These are phyloP conservation scores for Leptopilina drosophilae DNA, from an alignment of 2,888 invertebrate genomes.

Conservation along the genomic window DNA sequence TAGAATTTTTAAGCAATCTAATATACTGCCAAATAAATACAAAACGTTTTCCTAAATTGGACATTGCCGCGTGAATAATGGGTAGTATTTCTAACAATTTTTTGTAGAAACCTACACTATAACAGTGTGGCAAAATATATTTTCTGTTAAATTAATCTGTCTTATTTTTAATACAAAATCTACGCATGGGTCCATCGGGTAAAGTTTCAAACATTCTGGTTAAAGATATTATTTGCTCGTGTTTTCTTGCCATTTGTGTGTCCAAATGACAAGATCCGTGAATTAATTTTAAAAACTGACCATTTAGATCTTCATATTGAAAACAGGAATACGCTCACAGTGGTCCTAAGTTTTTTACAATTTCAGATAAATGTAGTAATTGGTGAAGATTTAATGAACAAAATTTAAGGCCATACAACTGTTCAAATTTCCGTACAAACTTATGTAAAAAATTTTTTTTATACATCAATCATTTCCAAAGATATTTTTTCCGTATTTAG, in stretches of 20 bases:
- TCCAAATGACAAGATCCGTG: conserved; percentile 52
- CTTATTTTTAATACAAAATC: conserved; percentile 48
- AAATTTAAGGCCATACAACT: conserved; percentile 46
- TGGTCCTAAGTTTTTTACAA: conserved; percentile 48
- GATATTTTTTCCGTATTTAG: conserved; percentile 43
- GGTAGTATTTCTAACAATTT: background rate
- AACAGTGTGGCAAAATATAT: conserved; percentile 42
- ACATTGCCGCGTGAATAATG: background rate
- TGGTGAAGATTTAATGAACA: conserved; percentile 53
- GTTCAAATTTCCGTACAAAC: conserved; percentile 51
- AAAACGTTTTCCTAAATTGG: too few species aligned
- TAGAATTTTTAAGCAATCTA: background rate
- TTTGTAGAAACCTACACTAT: conserved; percentile 48
- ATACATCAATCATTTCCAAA: conserved; percentile 8
- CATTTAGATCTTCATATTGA: conserved; percentile 53
- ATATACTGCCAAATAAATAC: conserved; percentile 2
- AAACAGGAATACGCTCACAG: conserved; percentile 54
- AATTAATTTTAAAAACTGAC: conserved; percentile 46
- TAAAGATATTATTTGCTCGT: conserved; percentile 44
- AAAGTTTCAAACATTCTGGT: conserved; percentile 43
- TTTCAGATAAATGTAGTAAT: conserved; percentile 50
- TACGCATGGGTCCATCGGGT: conserved; percentile 45
- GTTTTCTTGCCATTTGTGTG: conserved; percentile 50
- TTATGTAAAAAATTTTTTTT: conserved; percentile 34
- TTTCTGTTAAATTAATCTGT: conserved; percentile 50